Percentiles rank a stretch among this genome's conserved stretches.
Conservation (phyloP, 1,140 invertebrate genomes). For the Myzus persicae region DNA sequence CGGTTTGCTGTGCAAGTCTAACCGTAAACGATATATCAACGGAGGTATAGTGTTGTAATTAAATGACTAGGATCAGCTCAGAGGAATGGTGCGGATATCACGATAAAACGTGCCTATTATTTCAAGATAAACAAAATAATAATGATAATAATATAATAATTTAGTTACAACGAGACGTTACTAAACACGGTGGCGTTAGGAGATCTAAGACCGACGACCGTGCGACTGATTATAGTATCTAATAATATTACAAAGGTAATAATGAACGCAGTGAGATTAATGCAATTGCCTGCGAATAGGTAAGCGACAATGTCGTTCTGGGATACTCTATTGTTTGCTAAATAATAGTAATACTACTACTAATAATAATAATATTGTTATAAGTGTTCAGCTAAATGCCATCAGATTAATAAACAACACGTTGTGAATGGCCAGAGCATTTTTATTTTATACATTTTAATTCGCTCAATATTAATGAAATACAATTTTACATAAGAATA, state of each 20-base stretch:
- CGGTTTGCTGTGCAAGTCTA: too few species aligned
- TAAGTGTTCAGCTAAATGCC: background rate
- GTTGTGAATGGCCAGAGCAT: background rate
- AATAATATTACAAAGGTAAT: background rate
- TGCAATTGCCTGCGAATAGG: background rate
- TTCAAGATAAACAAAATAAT: background rate
- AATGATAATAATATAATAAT: conserved; percentile 9
- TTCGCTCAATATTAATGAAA: background rate
- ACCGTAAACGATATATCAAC: too few species aligned
- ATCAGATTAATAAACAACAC: background rate
- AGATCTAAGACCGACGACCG: background rate
- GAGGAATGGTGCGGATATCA: background rate
- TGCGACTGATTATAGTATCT: background rate
- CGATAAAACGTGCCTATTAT: background rate
- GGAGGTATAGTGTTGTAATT: background rate
- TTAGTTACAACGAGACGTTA: background rate
- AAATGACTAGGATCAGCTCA: background rate
- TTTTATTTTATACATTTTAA: background rate
- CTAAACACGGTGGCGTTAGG: background rate
- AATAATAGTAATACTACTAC: background rate
- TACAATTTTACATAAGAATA: background rate
- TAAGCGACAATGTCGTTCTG: background rate
- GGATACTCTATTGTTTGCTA: background rate
- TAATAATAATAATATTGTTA: too few species aligned
- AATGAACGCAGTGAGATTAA: background rate